Percentiles rank a stretch among this genome's conserved stretches.
Conservation (phyloP, 2,888 invertebrate species). For the Craniophora ligustri region DNA sequence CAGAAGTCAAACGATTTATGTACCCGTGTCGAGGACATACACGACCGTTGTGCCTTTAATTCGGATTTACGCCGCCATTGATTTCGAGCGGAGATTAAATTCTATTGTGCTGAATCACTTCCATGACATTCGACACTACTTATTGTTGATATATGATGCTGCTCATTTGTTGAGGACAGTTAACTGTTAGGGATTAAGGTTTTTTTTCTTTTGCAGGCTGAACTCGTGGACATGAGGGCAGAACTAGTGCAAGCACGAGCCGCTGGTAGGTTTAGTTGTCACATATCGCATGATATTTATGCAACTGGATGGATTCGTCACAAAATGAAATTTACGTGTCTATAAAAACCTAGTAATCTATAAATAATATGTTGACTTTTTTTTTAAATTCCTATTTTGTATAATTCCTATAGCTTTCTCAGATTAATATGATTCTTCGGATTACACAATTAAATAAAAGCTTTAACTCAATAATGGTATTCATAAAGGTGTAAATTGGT, state of each 20-base stretch:
- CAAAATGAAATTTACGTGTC: too few relatives aligned
- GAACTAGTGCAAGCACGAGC: conserved; percentile 92
- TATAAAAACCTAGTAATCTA: too few relatives aligned
- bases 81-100: conserved; percentile 72
- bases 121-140: conserved; percentile 72
- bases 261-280: conserved; percentile 64
- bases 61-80: conserved; percentile 78
- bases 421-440: too few relatives aligned
- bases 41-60: conserved; percentile 64
- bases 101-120: conserved; percentile 75
- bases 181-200: conserved; percentile 53
- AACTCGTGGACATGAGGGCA: conserved; percentile 92
- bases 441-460: too few relatives aligned
- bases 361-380: too few relatives aligned
- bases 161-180: conserved; percentile 58
- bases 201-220: conserved; percentile 89
- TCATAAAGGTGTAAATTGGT: too few relatives aligned
- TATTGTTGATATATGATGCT: conserved; percentile 72
- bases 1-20: conserved; percentile 80
- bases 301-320: too few relatives aligned
- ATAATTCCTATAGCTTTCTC: too few relatives aligned
- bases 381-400: too few relatives aligned
- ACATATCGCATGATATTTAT: too few relatives aligned
- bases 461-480: too few relatives aligned
- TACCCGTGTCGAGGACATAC: conserved; percentile 60